Evolutionary conservation across 2,797 vertebrate genomes (phyloP).

Genomic region (Aldrovandia affinis): DNA sequence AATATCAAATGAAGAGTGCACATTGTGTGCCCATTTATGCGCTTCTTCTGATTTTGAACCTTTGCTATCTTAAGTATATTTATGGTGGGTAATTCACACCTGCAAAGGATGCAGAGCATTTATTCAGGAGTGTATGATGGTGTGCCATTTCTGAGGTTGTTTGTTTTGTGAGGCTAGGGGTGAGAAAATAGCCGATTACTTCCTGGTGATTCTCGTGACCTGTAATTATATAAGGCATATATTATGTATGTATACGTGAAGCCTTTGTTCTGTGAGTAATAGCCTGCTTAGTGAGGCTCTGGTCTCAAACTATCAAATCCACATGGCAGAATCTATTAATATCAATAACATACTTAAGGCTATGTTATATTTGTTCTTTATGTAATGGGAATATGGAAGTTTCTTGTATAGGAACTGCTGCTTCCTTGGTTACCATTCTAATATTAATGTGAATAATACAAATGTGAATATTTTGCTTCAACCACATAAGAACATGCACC

Average conservation of each 20-base stretch:
- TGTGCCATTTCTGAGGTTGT: not conserved
- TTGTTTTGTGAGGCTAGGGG: conserved; percentile 11
- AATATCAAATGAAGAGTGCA: not conserved
- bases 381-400: not conserved
- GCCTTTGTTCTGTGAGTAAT: conserved; percentile 12
- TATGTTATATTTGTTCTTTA: not conserved
- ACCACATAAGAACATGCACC: not conserved
- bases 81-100: conserved; percentile 19
- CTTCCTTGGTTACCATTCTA: not conserved
- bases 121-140: not conserved
- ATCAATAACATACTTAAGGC: not conserved
- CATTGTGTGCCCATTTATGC: not conserved
- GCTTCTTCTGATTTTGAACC: conserved; percentile 10
- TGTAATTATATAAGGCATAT: not conserved
- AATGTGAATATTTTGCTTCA: not conserved
- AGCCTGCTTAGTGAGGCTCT: not conserved
- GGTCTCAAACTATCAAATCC: not conserved
- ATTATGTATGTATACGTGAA: not conserved
- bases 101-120: conserved; percentile 18
- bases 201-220: not conserved
- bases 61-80: conserved; percentile 21
- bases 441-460: not conserved
- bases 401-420: not conserved
- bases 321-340: not conserved
- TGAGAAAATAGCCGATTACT: not conserved